Evolutionary conservation across 2,113 vertebrate species (phyloP), one percentile per base, ranked within the genome.

Genomic region (Sylvilagus bachmani): DNA sequence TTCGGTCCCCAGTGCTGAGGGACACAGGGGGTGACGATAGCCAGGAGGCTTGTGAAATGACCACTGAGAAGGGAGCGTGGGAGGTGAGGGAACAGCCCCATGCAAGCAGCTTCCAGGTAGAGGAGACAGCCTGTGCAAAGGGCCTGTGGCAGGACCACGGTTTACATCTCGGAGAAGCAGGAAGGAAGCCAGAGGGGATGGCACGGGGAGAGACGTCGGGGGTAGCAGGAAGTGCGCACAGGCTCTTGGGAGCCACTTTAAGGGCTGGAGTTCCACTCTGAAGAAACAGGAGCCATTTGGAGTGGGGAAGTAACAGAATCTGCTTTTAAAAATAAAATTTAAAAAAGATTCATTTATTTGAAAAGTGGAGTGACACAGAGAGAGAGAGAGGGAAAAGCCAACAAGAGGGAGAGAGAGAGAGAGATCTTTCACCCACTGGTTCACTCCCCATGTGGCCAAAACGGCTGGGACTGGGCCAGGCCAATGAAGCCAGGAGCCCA

Each of bases 21-120:
- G 22, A 44, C 4, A 24, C 3, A 62, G 14, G 29, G 17, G 4
- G 24, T 7, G 13, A 12, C 9, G 0, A 3, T 9, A 27, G 3
- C 11, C 12, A 51, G 24, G 62, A 70, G 36, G 73, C 82, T 75
- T 8, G 0, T 24, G 51, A 53, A 2, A 0, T 13, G 5, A 2
- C 12, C 17, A 5, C 1, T 38, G 19, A 61, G 66, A n/a, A 66
- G 53, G 24, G 7, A 49, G 11, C 21, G 0, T 36, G 6, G 80
- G n/a, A 44, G 11, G 29, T 49, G 4, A n/a, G 14, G 27, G 74
- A 64, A 8, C 17, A 7, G 44, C 53, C 53, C 0, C 1, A 3
- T 4, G 22, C 31, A 2, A 1, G 1, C 0, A 3, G 33, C 67
- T 70, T 70, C n/a, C 12, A 66, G 88, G 36, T 51, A 3, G 38